phyloP scores from a whole-genome alignment of 2,113 vertebrate genomes.

The Propithecus coquereli region DNA sequence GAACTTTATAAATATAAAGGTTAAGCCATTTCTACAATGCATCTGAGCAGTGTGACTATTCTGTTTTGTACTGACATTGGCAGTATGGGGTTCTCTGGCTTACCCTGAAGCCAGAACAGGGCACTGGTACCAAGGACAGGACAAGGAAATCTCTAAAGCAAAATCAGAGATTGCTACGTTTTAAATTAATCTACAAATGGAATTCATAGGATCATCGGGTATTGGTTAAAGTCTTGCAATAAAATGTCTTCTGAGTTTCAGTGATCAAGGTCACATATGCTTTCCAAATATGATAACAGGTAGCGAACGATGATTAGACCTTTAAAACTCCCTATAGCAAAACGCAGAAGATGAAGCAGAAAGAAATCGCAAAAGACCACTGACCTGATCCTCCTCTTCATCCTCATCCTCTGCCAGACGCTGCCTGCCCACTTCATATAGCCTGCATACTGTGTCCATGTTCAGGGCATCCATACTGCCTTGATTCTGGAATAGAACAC shows the following conservation, averaged over 20 bases:
- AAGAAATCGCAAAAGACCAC: constrained; percentile 45
- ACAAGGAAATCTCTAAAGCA: neutral
- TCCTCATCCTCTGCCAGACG: constrained; percentile 98
- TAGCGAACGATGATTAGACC: neutral
- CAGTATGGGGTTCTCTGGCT: neutral
- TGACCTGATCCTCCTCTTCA: constrained; percentile 98
- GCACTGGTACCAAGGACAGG: neutral
- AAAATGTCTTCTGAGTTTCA: constrained; percentile 10
- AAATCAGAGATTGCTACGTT: neutral
- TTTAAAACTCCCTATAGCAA: neutral
- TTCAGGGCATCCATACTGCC: constrained; percentile 93
- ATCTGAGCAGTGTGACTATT: neutral
- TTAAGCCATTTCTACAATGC: neutral
- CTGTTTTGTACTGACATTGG: neutral
- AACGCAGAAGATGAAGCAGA: neutral
- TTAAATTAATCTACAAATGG: neutral
- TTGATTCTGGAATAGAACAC: constrained; percentile 88
- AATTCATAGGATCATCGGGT: neutral
- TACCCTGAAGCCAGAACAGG: neutral
- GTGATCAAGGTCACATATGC: neutral
- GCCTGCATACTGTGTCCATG: constrained; percentile 98
- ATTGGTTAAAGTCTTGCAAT: neutral
- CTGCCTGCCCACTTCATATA: constrained; percentile 97
- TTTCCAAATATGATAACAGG: neutral
- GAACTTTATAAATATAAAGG: neutral